A percentile compares a stretch with the other conserved stretches of the same genome.
phyloP scores from a whole-genome alignment of 2,797 vertebrate species.

The Perodicticus potto region DNA sequence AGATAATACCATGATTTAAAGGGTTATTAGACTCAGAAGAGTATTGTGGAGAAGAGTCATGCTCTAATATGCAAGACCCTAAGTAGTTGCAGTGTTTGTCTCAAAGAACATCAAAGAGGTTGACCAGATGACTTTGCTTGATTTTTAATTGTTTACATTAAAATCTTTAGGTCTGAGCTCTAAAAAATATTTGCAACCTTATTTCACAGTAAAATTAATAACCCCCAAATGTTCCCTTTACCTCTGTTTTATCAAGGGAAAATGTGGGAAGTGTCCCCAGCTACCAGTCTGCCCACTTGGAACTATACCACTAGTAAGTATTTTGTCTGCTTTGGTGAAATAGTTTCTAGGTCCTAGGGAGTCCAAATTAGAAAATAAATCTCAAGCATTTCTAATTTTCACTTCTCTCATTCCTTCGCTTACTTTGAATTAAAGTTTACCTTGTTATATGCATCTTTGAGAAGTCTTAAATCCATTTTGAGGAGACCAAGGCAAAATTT shows the following conservation, averaged over 20 bases:
- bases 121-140: background rate
- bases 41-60: background rate
- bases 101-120: background rate
- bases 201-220: background rate
- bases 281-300: constrained; percentile 88
- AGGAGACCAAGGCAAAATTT: background rate
- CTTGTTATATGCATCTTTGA: background rate
- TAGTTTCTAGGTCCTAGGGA: background rate
- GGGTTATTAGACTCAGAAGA: background rate
- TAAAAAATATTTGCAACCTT: background rate
- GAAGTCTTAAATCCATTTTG: background rate
- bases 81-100: background rate
- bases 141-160: background rate
- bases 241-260: constrained; percentile 85
- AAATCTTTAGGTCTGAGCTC: background rate
- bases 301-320: constrained; percentile 89
- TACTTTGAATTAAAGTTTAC: background rate
- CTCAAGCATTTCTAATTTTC: background rate
- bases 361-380: background rate
- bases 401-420: background rate
- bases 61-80: background rate
- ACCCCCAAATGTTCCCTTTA: constrained; percentile 58
- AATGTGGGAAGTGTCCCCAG: constrained; percentile 85
- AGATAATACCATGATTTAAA: background rate
- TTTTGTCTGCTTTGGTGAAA: constrained; percentile 7